Evolutionary conservation across 2,888 invertebrate species (phyloP), one percentile per base, ranked within the genome.

Genomic region (Linnaemya tessellans): DNA sequence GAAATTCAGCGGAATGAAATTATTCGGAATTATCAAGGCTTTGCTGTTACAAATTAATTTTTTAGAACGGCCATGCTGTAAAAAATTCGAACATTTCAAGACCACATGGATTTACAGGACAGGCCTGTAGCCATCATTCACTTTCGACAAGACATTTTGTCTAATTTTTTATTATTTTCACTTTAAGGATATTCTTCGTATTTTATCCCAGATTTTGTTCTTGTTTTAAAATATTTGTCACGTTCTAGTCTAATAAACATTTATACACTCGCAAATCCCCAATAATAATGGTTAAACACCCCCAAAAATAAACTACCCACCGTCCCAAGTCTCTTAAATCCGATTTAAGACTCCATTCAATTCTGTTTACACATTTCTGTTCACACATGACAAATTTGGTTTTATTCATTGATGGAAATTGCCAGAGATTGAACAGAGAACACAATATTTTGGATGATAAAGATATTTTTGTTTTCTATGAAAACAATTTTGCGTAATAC

Each of bases 161-260:
- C 1, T 18, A n/a, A 58, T n/a, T n/a, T 35, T 10, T 18, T 35
- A 10, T 1, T 41, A 41, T 10, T 70, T 54, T 1, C 20, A 70
- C 22, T 30, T 30, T 25, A 11, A n/a, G 22, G n/a, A 3, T 35
- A 41, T 22, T 56, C 20, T 56, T 49, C 38, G 38, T 18, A 43
- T 58, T 0, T 15, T n/a, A 15, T 38, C 22, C 3, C 18, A 30
- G 3, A 25, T 18, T 43, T 4, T 43, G 3, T 1, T 18, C 3
- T 11, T 58, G 18, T 58, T 71, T 67, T 67, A 49, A 58, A 71
- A 71, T 58, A 43, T 58, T 41, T 62, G 62, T 74, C 62, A 74
- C 74, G 74, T 74, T 38, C 30, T 15, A 38, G 51, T 51, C 49
- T 64, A 64, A 22, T 74, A 38, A 38, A n/a, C 62, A 58, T 38